Conservation (phyloP, 2,797 vertebrate genomes). For the Acropternis orthonyx region DNA sequence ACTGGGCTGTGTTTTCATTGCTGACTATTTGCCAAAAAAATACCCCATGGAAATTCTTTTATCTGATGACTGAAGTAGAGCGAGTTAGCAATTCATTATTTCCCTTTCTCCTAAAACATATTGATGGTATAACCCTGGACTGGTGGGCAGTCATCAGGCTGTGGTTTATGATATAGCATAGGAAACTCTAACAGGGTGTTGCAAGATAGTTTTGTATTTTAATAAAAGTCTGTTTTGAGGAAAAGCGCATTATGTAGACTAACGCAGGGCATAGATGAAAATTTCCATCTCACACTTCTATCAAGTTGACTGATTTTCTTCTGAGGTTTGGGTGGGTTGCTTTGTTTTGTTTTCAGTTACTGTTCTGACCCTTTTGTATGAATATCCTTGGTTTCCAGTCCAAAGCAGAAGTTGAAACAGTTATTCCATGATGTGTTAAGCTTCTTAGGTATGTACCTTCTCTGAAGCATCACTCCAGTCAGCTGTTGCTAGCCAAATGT, state of each 20-base stretch:
- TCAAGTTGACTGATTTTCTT: neutral
- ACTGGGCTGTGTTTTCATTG: conserved; percentile 3
- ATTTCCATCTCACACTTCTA: neutral
- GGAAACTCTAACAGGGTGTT: neutral
- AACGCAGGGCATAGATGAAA: neutral
- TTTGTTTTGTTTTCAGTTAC: neutral
- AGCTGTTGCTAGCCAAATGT: neutral
- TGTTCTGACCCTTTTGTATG: neutral
- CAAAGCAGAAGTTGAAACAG: neutral
- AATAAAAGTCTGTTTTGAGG: neutral
- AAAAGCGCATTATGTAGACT: neutral
- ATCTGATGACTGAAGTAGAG: conserved; percentile 49
- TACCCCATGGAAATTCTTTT: conserved; percentile 53
- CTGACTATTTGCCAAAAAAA: conserved; percentile 53
- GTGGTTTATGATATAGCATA: neutral
- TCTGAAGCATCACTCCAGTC: neutral
- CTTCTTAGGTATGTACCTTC: neutral
- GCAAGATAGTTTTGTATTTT: neutral
- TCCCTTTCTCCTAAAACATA: conserved; percentile 44
- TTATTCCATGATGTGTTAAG: neutral
- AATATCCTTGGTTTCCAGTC: neutral
- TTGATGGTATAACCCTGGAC: neutral
- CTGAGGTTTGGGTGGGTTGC: neutral
- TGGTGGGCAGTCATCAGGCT: conserved; percentile 7
- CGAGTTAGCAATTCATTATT: conserved; percentile 47